These are phyloP conservation scores for Pararge aegeria DNA, from an alignment of 1,140 invertebrate genomes.

Conservation along the genomic window DNA sequence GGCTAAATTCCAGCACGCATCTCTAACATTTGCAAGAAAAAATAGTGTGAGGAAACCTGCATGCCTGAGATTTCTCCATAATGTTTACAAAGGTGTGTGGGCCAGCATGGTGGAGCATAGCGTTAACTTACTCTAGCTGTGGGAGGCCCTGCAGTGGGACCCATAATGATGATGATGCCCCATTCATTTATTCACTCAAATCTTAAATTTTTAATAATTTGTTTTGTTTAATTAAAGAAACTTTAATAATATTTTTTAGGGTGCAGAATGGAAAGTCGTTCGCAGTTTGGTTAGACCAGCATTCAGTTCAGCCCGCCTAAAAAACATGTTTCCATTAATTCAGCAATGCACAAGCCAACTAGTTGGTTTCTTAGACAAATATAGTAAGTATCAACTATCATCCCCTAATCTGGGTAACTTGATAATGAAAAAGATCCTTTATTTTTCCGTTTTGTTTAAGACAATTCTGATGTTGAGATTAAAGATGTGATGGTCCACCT, in stretches of 20 bases:
- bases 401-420: not conserved
- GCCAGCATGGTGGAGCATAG: too few relatives aligned
- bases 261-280: constrained; percentile 63
- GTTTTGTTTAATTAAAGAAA: too few relatives aligned
- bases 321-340: constrained; percentile 62
- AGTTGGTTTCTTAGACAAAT: constrained; percentile 50
- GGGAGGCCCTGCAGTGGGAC: too few relatives aligned
- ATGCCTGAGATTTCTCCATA: too few relatives aligned
- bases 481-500: constrained; percentile 70
- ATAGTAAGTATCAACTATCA: constrained; percentile 41
- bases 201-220: too few relatives aligned
- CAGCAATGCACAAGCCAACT: constrained; percentile 52
- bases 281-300: constrained; percentile 59
- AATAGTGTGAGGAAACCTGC: too few relatives aligned
- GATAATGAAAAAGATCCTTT: not conserved
- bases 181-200: not conserved
- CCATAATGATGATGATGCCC: too few relatives aligned
- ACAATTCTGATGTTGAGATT: constrained; percentile 64
- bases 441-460: constrained; percentile 33
- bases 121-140: too few relatives aligned
- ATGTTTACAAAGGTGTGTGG: too few relatives aligned
- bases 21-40: too few relatives aligned
- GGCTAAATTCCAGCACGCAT: too few relatives aligned
- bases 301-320: constrained; percentile 60
- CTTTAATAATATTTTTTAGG: too few relatives aligned